Base-by-base conservation (phyloP, 2,797 vertebrate genomes). In the Allobates femoralis region DNA sequence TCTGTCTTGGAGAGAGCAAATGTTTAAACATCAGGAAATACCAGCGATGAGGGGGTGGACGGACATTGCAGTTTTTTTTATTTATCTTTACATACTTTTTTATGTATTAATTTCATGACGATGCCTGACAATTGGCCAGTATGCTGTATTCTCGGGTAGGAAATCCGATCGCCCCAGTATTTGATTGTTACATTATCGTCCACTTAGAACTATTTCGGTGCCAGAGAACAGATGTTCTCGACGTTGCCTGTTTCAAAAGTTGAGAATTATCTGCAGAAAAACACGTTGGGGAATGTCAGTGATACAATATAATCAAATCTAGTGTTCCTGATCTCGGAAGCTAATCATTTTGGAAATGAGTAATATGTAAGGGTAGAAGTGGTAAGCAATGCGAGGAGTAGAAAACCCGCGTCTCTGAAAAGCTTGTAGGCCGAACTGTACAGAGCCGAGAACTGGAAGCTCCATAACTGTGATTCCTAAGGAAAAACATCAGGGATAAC, bases 151-250 rank as follows among this genome's bases (percentile, higher is more conserved):
- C 55, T 79, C n/a, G 74, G 77, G 26, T 80, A 75, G 34, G 82
- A 84, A 84, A 84, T 67, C 41, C 73, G 58, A 84, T 76, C 58
- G 50, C 34, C 19, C 83, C 76, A 7, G 50, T 28, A 67, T 74
- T 84, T 87, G 86, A 79, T 87, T 66, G 64, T 84, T 87, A 79
- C 77, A 84, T 84, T 87, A 84, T 87, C 73, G 60, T 66, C 81
- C 56, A 80, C 85, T 87, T 87, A 87, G 53, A 79, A 62, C 62
- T 79, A 87, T 79, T 83, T 83, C 21, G 32, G 34, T 87, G 81
- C 81, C 74, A 71, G 19, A n/a, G 64, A 79, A 79, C 86, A 87
- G 86, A 84, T 84, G 81, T 87, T 83, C 53, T 74, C 37, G 2
- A 50, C 34, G 16, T 64, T 30, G 21, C 34, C 51, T 78, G 28